Base-by-base conservation (phyloP, 2,113 vertebrate genomes). In the Podocnemis expansa region DNA sequence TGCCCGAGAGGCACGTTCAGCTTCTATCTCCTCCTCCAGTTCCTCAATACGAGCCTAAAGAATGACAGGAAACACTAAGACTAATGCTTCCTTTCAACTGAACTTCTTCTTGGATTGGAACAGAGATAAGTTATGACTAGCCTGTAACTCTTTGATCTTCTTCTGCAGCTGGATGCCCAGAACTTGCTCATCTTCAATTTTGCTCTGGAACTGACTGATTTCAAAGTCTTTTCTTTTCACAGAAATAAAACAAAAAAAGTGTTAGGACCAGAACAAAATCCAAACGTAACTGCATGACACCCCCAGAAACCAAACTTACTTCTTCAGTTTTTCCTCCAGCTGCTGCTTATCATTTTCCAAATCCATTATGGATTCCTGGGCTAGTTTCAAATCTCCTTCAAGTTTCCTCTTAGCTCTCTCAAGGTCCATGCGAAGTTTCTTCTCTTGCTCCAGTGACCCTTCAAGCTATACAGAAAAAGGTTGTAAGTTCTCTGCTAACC, bases 371-470 rank as follows among this genome's bases (percentile, higher is more conserved):
- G 98, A 97, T 83, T 99, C 99, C 90, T 98, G 98, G 12, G 96
- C 81, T 67, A 98, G 41, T 76, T 98, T 98, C 45, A 98, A 85
- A 60, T 98, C 98, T 34, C 98, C 98, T 76, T 98, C 98, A 3
- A 98, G 97, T 86, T 98, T 98, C 81, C 98, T 98, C 96, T 98
- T 98, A 2, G 97, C 95, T 93, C 98, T 98, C 91, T 98, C 98
- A 78, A 98, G 94, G 90, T 99, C 99, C 95, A 98, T 98, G 7
- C 97, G 98, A 1, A 98, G 84, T 94, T 99, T 99, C 98, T 99
- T 99, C 96, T 99, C 99, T 96, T 99, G 99, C 93, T 99, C 99
- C 96, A 99, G 95, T 8, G 97, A 98, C 2, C 98, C 98, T 96
- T 99, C 99, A 94, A 99, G 98, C 99, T 99, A 49, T 80, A 96